Base-by-base conservation (phyloP, 2,888 invertebrate genomes). In the Neoscelio sp. region DNA sequence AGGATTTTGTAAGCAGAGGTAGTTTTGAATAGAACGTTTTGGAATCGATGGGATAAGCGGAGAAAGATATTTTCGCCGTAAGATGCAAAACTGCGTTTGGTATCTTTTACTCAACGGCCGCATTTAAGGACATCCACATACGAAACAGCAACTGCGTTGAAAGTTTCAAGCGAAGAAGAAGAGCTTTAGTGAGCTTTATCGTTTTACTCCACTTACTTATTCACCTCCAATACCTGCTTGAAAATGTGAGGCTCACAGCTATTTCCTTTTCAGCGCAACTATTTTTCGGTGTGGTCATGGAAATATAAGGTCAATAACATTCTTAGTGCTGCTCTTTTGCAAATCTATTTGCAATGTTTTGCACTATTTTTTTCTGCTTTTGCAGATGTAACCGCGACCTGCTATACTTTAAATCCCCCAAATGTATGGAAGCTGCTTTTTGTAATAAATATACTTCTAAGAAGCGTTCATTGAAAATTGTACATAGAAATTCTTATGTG, bases 161-260 rank as follows among this genome's bases (percentile, higher is more conserved):
- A 60, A 60, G 18, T 62, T 62, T 38, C 35, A 48, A 46, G 38
- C 15, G 38, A 38, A 62, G 38, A 33, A 48, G 46, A 48, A 48
- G 48, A 62, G 62, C 62, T 62, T 62, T 48, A 38, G 46, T 48
- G 48, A 62, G 46, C 62, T 62, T 62, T 62, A 62, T 62, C 58
- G 70, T 70, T 58, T 50, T 60, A 40, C 30, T 50, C 58, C 44
- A 70, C 70, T 70, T 70, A 70, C 58, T 70, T 70, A 70, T 70
- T 70, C 50, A 50, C 17, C 30, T 50, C 40, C 40, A 23, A 70
- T 70, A 48, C 30, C 58, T 50, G 17, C 40, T 70, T 15, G 35
- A 15, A 70, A 70, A 48, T 20, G 60, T 10, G 48, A 68, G 28
- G 26, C 52, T 38, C 10, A 26, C 50, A 42, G 52, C 46, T 38